Evolutionary conservation across 2,797 vertebrate species (phyloP), one percentile per base, ranked within the genome.

Genomic region (Paramormyrops hopkinsi): DNA sequence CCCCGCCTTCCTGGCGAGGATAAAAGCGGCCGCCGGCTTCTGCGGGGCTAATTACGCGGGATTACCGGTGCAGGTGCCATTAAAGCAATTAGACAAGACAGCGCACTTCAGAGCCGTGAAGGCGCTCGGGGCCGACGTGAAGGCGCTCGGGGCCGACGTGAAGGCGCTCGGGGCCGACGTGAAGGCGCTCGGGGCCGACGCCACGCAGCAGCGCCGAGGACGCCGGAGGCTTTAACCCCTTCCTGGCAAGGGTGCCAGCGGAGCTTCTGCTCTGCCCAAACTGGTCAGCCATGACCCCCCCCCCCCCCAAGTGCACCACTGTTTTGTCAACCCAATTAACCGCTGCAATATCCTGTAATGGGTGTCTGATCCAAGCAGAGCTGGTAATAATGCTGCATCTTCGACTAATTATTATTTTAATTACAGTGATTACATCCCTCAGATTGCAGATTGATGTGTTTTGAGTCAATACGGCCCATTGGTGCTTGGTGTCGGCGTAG

Each of bases 71-170:
- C 95, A 96, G 95, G 95, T 96, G 95, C 94, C 94, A 95, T 96
- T 96, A 96, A 96, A 95, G 96, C 94, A 96, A 96, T 96, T 96
- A 95, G 94, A 95, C 93, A 94, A 65, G 94, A 94, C 93, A 94
- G 94, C 94, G 93, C 94, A 94, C 95, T 93, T 90, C 92, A 37
- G 50, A 73, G 50, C 48, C 4, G 29, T 44, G 29, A 46, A 87
- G 7, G 54, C 54, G 33, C 37, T 87, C 12, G 12, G 25, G 86
- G 86, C 7, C 37, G 6, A n/a, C 2, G 9, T n/a, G n/a, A n/a
- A n/a, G n/a, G n/a, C n/a, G n/a, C 37, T 87, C 12, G 12, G 25
- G 86, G 86, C 7, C 37, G 6, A n/a, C 2, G 9, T n/a, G n/a
- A n/a, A n/a, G n/a, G n/a, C n/a, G n/a, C 37, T 87, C 12, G 12